Evolutionary conservation across 2,888 invertebrate genomes (phyloP), one percentile per base, ranked within the genome.

Genomic region (Tipula lateralis): DNA sequence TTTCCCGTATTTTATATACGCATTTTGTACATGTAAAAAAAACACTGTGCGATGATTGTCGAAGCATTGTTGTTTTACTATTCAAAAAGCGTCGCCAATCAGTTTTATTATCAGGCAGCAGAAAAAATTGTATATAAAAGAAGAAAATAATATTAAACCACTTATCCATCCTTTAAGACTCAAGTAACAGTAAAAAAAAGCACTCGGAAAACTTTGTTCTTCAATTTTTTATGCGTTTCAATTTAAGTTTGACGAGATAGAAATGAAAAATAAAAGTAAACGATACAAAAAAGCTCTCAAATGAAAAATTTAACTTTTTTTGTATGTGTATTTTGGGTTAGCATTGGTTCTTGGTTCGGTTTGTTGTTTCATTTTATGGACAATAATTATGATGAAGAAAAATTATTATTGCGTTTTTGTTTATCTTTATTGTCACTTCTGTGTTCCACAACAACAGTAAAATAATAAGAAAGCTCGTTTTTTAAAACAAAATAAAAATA

Each of bases 181-280:
- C 44, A 44, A 44, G n/a, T 44, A 16, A 7, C 66, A 66, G 66
- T 24, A 9, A 66, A 44, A 16, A 50, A 50, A 16, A 19, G 16
- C 44, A 0, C 9, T 6, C 9, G 9, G 24, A 66, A 66, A 66
- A 66, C 19, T 19, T 66, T 66, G 9, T 66, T 66, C 66, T 66
- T 66, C 66, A 24, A 66, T 66, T 66, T 66, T 66, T 66, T 66
- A 66, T 66, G 66, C 66, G 66, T 66, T 66, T 66, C 66, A 66
- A 66, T 66, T 19, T 66, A 66, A 24, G 66, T 66, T 66, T 66
- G 66, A 66, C 66, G 66, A 66, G 66, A 19, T 66, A 66, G 24
- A 24, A 66, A 66, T 66, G 66, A 66, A 66, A 66, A 24, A 24
- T 66, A 24, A 66, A 66, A 66, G 24, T 66, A 24, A 66, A 24